Percentiles rank a stretch among this genome's conserved stretches.
phyloP scores from a whole-genome alignment of 2,113 vertebrate genomes.

The Lethenteron reissneri region DNA sequence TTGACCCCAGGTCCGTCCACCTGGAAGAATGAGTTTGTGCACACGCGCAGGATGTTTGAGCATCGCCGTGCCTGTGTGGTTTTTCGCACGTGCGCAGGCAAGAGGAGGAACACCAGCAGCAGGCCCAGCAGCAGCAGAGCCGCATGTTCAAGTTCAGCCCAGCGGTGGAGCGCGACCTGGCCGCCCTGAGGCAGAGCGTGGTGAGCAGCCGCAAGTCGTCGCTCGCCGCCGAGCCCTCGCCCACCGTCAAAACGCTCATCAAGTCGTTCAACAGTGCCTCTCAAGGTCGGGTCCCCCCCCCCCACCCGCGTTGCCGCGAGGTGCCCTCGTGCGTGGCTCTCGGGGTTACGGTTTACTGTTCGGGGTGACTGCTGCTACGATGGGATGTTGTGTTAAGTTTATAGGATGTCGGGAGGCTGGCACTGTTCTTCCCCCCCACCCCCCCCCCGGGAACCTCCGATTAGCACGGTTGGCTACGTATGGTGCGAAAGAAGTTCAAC shows the following conservation, averaged over 20 bases:
- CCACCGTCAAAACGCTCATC: constrained; percentile 84
- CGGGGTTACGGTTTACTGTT: not conserved
- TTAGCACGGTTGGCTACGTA: no score
- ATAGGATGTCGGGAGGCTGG: no score
- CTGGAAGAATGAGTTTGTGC: no score
- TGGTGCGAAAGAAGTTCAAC: no score
- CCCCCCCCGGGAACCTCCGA: no score
- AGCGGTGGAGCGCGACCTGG: constrained; percentile 70
- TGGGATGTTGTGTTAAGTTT: no score
- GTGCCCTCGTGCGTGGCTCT: not conserved
- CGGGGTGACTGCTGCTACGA: no score
- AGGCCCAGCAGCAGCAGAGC: no score
- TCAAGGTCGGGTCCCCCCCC: constrained; percentile 33
- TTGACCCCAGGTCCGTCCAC: no score
- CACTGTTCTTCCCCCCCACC: no score
- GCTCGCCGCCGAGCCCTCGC: constrained; percentile 70
- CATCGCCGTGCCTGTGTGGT: no score
- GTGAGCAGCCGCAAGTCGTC: constrained; percentile 67
- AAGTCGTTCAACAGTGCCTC: constrained; percentile 88
- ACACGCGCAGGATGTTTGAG: no score
- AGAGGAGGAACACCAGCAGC: constrained; percentile 46
- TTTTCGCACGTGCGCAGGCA: constrained; percentile 26
- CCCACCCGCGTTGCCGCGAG: not conserved
- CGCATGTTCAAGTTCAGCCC: constrained; percentile 94
- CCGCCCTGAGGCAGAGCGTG: constrained; percentile 72